Percentiles rank a stretch among this genome's conserved stretches.
These are phyloP conservation scores for Tenthredo distinguenda DNA, from an alignment of 2,888 invertebrate genomes.

Conservation along the genomic window DNA sequence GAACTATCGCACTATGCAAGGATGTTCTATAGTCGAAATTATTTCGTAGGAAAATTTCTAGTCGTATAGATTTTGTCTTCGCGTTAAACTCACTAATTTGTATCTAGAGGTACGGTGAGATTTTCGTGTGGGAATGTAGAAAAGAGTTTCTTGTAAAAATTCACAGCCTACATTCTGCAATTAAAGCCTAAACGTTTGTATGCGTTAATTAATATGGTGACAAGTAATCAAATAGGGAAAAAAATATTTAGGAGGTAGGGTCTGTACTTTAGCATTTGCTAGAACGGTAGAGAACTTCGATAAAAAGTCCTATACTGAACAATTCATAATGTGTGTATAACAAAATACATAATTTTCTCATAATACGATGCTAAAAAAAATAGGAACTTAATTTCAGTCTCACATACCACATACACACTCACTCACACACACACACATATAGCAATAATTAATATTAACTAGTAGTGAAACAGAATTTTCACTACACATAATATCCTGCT, in stretches of 20 bases:
- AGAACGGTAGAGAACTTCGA: neutral
- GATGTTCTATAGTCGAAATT: conserved; percentile 46
- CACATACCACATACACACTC: neutral
- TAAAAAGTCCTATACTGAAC: neutral
- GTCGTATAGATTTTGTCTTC: conserved; percentile 34
- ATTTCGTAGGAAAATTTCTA: conserved; percentile 48
- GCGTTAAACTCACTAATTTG: neutral
- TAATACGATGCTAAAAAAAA: neutral
- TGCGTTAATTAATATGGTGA: neutral
- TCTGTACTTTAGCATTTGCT: neutral
- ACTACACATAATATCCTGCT: neutral
- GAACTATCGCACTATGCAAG: neutral
- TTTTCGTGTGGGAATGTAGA: neutral
- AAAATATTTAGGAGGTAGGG: neutral
- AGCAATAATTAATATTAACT: neutral
- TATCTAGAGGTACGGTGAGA: neutral
- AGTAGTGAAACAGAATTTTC: neutral
- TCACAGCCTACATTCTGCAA: neutral
- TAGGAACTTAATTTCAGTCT: conserved; percentile 2
- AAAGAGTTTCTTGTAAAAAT: neutral
- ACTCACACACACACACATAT: neutral
- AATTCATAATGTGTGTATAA: neutral
- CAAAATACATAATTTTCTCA: neutral
- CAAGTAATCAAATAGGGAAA: conserved; percentile 16
- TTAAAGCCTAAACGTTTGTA: neutral